Conservation (phyloP, 2,113 vertebrate genomes). For the Merops nubicus region DNA sequence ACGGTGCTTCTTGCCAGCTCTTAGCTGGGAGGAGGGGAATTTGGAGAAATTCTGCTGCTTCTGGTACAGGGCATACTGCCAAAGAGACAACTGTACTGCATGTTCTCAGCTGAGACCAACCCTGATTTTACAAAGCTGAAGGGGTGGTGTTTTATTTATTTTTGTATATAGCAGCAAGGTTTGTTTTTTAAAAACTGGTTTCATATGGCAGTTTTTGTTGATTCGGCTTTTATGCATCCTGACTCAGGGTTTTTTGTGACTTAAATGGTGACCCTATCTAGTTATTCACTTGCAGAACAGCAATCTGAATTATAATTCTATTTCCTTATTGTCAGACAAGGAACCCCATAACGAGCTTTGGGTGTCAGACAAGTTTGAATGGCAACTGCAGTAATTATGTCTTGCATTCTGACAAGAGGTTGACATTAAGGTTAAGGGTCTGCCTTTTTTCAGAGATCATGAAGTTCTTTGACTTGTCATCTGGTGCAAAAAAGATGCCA, state of each 20-base stretch:
- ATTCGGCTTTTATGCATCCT: constrained; percentile 24
- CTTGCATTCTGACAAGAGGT: neutral
- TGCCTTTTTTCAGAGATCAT: neutral
- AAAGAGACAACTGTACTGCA: neutral
- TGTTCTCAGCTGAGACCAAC: constrained; percentile 26
- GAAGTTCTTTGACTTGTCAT: neutral
- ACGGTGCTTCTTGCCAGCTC: neutral
- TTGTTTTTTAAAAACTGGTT: neutral
- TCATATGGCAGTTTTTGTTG: constrained; percentile 6
- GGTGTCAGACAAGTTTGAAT: neutral
- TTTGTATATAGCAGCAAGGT: neutral
- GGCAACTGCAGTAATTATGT: neutral
- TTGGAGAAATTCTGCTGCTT: constrained; percentile 24
- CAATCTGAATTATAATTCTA: neutral
- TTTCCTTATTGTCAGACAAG: neutral
- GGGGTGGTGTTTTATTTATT: constrained; percentile 17
- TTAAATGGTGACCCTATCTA: neutral
- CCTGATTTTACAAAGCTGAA: constrained; percentile 29
- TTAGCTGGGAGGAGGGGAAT: neutral
- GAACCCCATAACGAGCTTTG: neutral
- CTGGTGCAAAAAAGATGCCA: neutral
- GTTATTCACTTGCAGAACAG: neutral
- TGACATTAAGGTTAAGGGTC: neutral
- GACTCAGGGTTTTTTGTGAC: neutral
- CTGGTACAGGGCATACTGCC: constrained; percentile 20